Percentiles rank a stretch among this genome's conserved stretches.
phyloP scores from a whole-genome alignment of 2,113 vertebrate genomes.

The Pycnonotus jocosus region DNA sequence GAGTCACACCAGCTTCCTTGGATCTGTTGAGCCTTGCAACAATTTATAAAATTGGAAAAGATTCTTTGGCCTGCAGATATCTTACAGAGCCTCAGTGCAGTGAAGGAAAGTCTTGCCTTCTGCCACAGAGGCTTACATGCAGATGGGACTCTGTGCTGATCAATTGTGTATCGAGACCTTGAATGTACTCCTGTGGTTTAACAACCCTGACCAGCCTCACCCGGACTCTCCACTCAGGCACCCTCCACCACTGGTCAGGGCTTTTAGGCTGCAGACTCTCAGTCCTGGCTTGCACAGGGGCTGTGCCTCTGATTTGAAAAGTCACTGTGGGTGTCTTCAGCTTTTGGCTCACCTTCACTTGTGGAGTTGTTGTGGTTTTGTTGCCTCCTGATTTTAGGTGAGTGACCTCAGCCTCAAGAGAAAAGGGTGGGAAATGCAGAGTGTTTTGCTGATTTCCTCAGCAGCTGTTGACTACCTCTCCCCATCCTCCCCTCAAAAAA shows the following conservation, averaged over 20 bases:
- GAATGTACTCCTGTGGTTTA: not conserved
- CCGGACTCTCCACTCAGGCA: not conserved
- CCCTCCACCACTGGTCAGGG: not conserved
- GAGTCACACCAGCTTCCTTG: not conserved
- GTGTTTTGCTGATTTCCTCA: not conserved
- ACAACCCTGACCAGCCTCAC: not conserved
- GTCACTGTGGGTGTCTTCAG: accelerated
- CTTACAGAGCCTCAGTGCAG: not conserved
- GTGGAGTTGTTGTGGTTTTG: not conserved
- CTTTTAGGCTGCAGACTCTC: not conserved
- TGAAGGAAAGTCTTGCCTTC: not conserved
- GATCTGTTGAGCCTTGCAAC: not conserved
- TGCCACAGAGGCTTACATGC: not conserved
- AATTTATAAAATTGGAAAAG: not conserved
- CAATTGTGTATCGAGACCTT: not conserved
- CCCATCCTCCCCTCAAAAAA: not conserved
- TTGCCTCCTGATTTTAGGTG: not conserved
- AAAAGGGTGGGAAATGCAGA: not conserved
- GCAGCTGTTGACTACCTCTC: not conserved
- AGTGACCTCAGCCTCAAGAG: not conserved
- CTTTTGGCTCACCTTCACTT: not conserved
- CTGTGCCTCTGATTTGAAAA: not conserved
- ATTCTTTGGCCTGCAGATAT: not conserved
- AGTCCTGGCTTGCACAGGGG: accelerated
- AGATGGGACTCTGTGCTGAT: not conserved